A percentile compares a stretch with the other conserved stretches of the same genome.
Evolutionary conservation across 1,140 invertebrate genomes (phyloP).

Genomic region (Drosophila azteca): DNA sequence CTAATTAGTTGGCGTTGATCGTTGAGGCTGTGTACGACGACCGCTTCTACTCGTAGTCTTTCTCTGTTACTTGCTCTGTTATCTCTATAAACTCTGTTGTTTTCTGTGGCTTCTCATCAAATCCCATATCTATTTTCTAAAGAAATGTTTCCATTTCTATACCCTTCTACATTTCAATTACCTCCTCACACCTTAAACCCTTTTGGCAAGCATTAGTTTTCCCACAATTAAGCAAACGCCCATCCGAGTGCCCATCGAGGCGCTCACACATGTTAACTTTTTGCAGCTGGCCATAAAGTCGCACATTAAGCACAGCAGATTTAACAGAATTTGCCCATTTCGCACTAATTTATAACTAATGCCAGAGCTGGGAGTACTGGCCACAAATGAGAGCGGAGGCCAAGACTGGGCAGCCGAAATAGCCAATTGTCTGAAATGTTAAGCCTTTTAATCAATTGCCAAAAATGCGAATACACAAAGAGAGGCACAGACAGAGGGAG

Average conservation of each 20-base stretch:
- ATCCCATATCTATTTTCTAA: too few species aligned
- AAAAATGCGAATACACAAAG: slow-evolving; percentile 52
- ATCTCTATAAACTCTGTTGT: too few species aligned
- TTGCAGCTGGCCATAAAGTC: slow-evolving; percentile 56
- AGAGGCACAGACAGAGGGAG: slow-evolving; percentile 11
- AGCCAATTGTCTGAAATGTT: slow-evolving; percentile 73
- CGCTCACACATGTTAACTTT: slow-evolving; percentile 36
- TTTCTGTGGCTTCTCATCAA: too few species aligned
- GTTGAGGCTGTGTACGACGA: too few species aligned
- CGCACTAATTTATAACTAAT: slow-evolving; percentile 74
- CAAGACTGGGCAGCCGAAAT: slow-evolving; percentile 21
- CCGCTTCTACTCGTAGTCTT: too few species aligned
- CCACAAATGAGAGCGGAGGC: slow-evolving; percentile 31
- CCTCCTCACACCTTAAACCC: neutral
- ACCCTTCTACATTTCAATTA: neutral
- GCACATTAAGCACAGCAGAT: slow-evolving; percentile 71
- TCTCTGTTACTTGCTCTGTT: too few species aligned
- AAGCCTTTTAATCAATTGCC: slow-evolving; percentile 81
- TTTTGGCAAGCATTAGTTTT: neutral
- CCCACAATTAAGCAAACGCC: neutral
- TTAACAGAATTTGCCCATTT: slow-evolving; percentile 58
- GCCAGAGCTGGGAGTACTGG: slow-evolving; percentile 16
- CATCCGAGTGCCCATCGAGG: neutral
- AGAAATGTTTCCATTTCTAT: neutral
- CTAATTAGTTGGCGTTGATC: too few species aligned